phyloP scores from a whole-genome alignment of 2,888 invertebrate species.

The Nasonovia ribisnigri region DNA sequence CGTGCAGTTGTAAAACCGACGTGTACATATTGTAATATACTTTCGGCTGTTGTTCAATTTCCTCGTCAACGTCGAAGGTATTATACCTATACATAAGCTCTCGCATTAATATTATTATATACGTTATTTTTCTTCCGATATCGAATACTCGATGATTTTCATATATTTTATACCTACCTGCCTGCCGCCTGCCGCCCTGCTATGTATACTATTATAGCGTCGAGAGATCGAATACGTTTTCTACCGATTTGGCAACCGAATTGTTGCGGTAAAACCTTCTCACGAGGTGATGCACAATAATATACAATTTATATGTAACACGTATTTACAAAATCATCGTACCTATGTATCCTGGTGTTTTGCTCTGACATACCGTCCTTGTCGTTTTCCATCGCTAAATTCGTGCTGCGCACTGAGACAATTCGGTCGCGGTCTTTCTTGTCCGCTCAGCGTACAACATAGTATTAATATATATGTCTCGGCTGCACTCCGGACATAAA shows the following conservation, averaged over 20 bases:
- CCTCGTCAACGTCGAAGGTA: not conserved
- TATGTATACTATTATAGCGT: not conserved
- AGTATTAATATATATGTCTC: not conserved
- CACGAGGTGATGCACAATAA: not conserved
- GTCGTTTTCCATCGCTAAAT: conserved; percentile 6
- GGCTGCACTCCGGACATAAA: not conserved
- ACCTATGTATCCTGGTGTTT: not conserved
- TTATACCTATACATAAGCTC: not conserved
- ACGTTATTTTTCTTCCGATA: not conserved
- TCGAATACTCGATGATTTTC: not conserved
- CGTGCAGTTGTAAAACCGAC: not conserved
- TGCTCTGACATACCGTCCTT: not conserved
- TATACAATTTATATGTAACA: not conserved
- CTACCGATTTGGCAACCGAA: conserved; percentile 47
- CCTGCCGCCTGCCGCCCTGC: not conserved
- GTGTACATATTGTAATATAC: not conserved
- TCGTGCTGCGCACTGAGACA: not conserved
- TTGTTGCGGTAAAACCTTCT: conserved; percentile 37
- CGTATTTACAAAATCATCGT: not conserved
- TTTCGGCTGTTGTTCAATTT: conserved; percentile 17
- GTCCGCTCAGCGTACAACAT: not conserved
- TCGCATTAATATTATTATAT: not conserved
- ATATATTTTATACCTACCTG: not conserved
- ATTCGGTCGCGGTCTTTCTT: not conserved
- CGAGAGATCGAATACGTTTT: conserved; percentile 50